Evolutionary conservation across 2,113 vertebrate species (phyloP).

Genomic region (Gulo gulo): DNA sequence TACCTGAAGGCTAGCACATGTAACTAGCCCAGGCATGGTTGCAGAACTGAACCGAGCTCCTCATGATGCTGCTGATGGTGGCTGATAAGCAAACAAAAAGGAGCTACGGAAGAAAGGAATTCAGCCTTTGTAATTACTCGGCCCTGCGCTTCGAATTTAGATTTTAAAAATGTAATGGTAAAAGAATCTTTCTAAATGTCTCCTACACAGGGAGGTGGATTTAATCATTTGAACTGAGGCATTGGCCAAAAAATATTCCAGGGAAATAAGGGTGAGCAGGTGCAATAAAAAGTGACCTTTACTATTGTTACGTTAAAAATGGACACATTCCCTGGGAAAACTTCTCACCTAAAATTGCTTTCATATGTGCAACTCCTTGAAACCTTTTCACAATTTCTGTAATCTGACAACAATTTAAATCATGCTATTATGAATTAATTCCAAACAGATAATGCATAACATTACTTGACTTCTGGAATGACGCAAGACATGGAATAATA

Average conservation of each 20-base stretch:
- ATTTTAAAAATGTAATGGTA: neutral
- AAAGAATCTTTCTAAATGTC: neutral
- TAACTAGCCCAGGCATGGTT: neutral
- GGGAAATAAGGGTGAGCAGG: neutral
- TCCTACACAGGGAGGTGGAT: neutral
- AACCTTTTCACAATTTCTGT: neutral
- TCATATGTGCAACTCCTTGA: neutral
- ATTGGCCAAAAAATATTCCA: neutral
- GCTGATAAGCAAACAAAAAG: neutral
- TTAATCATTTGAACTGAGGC: neutral
- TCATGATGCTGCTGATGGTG: neutral
- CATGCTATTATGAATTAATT: neutral
- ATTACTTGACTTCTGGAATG: slow-evolving; percentile 15
- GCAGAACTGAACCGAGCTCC: neutral
- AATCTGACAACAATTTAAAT: neutral
- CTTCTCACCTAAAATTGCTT: neutral
- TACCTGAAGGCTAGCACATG: neutral
- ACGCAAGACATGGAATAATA: neutral
- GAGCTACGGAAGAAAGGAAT: neutral
- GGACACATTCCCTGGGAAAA: neutral
- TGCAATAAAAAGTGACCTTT: neutral
- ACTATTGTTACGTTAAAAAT: neutral
- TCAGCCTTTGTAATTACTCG: neutral
- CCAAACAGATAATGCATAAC: neutral
- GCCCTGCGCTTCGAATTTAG: slow-evolving; percentile 5